A percentile compares a stretch with the other conserved stretches of the same genome.
phyloP scores from a whole-genome alignment of 2,888 invertebrate genomes.

The Nemurella pictetii region DNA sequence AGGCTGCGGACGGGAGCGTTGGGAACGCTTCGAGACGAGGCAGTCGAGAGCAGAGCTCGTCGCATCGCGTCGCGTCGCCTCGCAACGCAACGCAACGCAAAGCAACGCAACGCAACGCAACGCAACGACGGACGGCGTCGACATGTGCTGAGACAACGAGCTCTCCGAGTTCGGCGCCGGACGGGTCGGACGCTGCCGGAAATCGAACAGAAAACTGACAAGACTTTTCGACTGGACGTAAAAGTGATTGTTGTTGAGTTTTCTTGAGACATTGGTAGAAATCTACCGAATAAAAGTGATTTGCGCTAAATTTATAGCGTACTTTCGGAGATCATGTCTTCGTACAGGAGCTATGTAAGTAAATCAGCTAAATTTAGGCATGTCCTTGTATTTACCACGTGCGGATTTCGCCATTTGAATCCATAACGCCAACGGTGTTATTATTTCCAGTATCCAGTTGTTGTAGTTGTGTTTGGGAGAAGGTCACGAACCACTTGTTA shows the following conservation, averaged over 20 bases:
- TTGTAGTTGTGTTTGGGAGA: too few species aligned
- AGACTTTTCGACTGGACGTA: too few species aligned
- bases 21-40: background rate
- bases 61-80: too few species aligned
- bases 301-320: too few species aligned
- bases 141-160: background rate
- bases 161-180: background rate
- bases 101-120: too few species aligned
- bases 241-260: background rate
- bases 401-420: background rate
- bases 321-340: conserved; percentile 27
- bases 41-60: too few species aligned
- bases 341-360: conserved; percentile 33
- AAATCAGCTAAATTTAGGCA: background rate
- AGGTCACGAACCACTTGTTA: background rate
- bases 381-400: background rate
- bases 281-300: too few species aligned
- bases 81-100: too few species aligned
- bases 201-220: too few species aligned
- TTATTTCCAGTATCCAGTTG: background rate
- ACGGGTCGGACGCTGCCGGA: too few species aligned
- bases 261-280: background rate
- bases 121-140: too few species aligned
- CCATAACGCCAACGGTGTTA: background rate
- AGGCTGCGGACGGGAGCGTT: background rate